Evolutionary conservation across 2,888 invertebrate species (phyloP).

Genomic region (Calephelis perditalis): DNA sequence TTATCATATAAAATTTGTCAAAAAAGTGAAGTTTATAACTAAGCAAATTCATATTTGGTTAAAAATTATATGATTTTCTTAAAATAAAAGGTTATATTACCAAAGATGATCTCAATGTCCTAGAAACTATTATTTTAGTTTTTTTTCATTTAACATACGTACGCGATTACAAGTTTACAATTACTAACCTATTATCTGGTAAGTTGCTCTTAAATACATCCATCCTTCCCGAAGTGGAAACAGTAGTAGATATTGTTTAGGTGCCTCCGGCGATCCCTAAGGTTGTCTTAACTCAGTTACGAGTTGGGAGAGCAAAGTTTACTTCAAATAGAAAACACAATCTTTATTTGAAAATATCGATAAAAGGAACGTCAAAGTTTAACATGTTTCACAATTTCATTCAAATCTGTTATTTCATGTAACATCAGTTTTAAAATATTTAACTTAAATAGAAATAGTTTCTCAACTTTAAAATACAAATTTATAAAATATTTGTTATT

Average conservation of each 20-base stretch:
- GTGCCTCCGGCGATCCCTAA: slow-evolving; percentile 42
- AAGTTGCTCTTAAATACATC: not conserved
- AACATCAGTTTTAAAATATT: not conserved
- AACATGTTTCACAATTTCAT: slow-evolving; percentile 27
- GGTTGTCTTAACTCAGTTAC: slow-evolving; percentile 66
- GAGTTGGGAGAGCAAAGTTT: slow-evolving; percentile 71
- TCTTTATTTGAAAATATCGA: slow-evolving; percentile 39
- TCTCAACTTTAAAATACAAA: no score
- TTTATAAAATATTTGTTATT: no score
- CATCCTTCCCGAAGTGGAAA: slow-evolving; percentile 31
- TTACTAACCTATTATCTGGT: slow-evolving; percentile 5
- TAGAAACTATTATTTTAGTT: no score
- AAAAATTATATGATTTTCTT: no score
- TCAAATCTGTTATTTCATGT: slow-evolving; percentile 21
- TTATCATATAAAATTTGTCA: no score
- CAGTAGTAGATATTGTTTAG: slow-evolving; percentile 57
- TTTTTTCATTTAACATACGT: no score
- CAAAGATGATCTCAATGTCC: no score
- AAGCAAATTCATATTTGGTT: no score
- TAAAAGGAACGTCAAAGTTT: slow-evolving; percentile 21
- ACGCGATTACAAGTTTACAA: not conserved
- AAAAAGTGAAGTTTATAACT: no score
- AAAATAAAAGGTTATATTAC: no score
- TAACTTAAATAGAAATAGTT: no score
- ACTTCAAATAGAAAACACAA: slow-evolving; percentile 42